Conservation (phyloP, 1,140 invertebrate species). For the Littorina saxatilis region DNA sequence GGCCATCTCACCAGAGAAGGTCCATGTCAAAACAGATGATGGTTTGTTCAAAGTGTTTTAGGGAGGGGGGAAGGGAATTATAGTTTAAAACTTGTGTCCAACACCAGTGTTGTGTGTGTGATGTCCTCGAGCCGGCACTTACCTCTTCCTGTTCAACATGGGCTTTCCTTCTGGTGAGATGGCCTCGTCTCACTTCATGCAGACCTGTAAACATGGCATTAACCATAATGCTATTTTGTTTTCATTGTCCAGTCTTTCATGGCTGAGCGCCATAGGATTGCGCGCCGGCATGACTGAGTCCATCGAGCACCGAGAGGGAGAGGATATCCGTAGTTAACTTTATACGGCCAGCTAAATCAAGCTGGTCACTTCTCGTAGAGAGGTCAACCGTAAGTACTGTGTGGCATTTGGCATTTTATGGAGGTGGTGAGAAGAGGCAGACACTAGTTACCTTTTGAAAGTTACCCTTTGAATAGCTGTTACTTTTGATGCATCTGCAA, state of each 20-base stretch:
- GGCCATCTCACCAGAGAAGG: conserved; percentile 11
- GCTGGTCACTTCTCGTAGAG: conserved; percentile 34
- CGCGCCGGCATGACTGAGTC: conserved; percentile 47
- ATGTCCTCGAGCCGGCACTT: background rate
- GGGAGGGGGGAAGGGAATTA: background rate
- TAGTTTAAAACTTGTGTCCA: background rate
- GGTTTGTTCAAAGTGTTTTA: background rate
- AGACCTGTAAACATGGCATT: background rate
- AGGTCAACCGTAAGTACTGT: conserved; percentile 54
- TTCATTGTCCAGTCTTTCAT: conserved; percentile 38
- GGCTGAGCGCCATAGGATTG: conserved; percentile 36
- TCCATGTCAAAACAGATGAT: background rate
- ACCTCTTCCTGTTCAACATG: background rate
- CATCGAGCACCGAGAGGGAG: conserved; percentile 42
- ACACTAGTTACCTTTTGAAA: conserved; percentile 5
- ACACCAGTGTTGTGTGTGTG: background rate
- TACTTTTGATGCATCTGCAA: too few relatives aligned
- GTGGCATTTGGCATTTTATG: conserved; percentile 49
- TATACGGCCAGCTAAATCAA: conserved; percentile 25
- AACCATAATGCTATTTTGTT: conserved; percentile 8
- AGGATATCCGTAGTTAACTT: conserved; percentile 39
- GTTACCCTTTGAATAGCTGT: too few relatives aligned
- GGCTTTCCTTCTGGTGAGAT: conserved; percentile 2
- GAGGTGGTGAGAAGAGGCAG: conserved; percentile 33
- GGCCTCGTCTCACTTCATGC: background rate